Evolutionary conservation across 2,888 invertebrate species (phyloP).

Genomic region (Sialis lutaria): DNA sequence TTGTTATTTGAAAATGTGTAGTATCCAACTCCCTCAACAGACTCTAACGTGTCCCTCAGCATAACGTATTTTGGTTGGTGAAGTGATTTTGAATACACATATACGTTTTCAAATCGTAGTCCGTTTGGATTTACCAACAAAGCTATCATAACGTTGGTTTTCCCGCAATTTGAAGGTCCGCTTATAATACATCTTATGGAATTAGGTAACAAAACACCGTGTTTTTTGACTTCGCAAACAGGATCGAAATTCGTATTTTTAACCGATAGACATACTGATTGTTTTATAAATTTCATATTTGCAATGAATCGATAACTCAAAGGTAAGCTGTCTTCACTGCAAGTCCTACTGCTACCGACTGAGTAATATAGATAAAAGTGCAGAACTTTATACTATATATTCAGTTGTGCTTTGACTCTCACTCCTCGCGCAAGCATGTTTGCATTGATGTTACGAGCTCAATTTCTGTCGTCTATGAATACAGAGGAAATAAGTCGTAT

Average conservation of each 20-base stretch:
- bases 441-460: no score
- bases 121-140: slow-evolving; percentile 18
- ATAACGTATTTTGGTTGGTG: slow-evolving; percentile 16
- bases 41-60: slow-evolving; percentile 10
- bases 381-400: no score
- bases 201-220: slow-evolving; percentile 6
- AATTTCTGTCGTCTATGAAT: no score
- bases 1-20: slow-evolving; percentile 6
- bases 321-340: no score
- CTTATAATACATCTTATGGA: slow-evolving; percentile 6
- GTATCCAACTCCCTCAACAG: slow-evolving; percentile 12
- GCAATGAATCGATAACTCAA: no score
- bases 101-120: slow-evolving; percentile 20
- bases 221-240: slow-evolving; percentile 1
- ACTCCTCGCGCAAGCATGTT: no score
- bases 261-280: neutral
- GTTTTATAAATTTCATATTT: neutral
- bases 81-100: slow-evolving; percentile 17
- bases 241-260: neutral
- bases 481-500: no score
- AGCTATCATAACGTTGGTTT: slow-evolving; percentile 19
- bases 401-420: no score
- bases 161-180: slow-evolving; percentile 19
- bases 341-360: no score
- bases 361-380: no score